These are phyloP conservation scores for Phodopus roborovskii DNA, from an alignment of 2,113 vertebrate genomes.

Conservation along the genomic window DNA sequence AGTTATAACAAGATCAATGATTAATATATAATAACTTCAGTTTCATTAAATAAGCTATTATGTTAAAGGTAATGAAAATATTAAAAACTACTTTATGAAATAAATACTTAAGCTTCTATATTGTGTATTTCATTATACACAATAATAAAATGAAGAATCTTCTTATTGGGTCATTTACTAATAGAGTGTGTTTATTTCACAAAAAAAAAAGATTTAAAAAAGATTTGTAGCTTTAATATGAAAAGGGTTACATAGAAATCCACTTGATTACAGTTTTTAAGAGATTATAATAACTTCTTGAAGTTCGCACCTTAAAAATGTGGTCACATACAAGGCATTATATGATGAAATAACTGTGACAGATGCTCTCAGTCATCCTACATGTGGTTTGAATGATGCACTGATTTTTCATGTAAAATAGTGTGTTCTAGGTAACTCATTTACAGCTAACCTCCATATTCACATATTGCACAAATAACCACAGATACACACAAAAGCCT, in stretches of 20 bases:
- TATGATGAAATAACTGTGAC: slow-evolving; percentile 17
- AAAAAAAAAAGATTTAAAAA: slow-evolving; percentile 30
- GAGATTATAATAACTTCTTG: slow-evolving; percentile 14
- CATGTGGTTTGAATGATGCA: slow-evolving; percentile 55
- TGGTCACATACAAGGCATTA: not conserved
- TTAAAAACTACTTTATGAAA: slow-evolving; percentile 23
- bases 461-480: not conserved
- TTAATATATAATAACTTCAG: slow-evolving; percentile 64
- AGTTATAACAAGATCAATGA: slow-evolving; percentile 52
- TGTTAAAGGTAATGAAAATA: slow-evolving; percentile 67
- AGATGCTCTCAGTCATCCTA: slow-evolving; percentile 60
- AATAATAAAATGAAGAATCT: slow-evolving; percentile 23
- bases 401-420: slow-evolving; percentile 73
- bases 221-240: slow-evolving; percentile 53
- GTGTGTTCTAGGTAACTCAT: slow-evolving; percentile 74
- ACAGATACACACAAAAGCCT: slow-evolving; percentile 65
- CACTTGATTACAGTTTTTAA: not conserved
- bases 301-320: not conserved
- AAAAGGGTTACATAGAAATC: slow-evolving; percentile 52
- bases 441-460: not conserved
- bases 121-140: slow-evolving; percentile 60
- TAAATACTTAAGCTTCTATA: not conserved
- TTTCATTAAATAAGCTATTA: slow-evolving; percentile 72
- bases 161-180: slow-evolving; percentile 18
- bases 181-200: slow-evolving; percentile 65